Percentiles rank a stretch among this genome's conserved stretches.
phyloP scores from a whole-genome alignment of 2,888 invertebrate genomes.

The Clusia tigrina region DNA sequence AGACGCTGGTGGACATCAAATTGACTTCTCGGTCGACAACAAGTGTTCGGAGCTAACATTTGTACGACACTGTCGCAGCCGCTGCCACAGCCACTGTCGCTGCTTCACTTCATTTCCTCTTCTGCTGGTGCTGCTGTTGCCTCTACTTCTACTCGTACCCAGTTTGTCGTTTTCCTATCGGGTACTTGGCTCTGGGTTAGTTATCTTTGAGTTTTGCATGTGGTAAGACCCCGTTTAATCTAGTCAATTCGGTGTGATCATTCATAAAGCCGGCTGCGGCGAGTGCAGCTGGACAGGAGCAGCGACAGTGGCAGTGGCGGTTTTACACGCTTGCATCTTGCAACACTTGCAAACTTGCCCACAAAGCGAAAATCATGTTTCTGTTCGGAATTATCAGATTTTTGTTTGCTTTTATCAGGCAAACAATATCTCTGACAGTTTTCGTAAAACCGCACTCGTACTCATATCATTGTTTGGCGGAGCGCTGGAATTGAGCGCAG shows the following conservation, averaged over 20 bases:
- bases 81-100: neutral
- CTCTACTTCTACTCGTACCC: too few relatives aligned
- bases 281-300: conserved; percentile 13
- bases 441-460: neutral
- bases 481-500: neutral
- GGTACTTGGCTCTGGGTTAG: too few relatives aligned
- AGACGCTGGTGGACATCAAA: neutral
- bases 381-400: neutral
- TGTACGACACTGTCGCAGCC: conserved; percentile 10
- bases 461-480: neutral
- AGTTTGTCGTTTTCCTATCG: too few relatives aligned
- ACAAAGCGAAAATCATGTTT: conserved; percentile 4
- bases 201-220: neutral
- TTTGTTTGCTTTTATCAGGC: neutral
- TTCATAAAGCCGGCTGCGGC: neutral
- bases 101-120: neutral
- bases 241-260: conserved; percentile 5
- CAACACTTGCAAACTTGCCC: conserved; percentile 10
- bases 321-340: conserved; percentile 22
- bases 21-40: neutral
- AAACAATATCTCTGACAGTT: neutral
- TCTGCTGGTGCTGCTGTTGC: neutral
- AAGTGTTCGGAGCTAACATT: conserved; percentile 19
- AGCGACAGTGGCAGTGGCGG: conserved; percentile 22
- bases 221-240: neutral